A percentile compares a stretch with the other conserved stretches of the same genome.
These are phyloP conservation scores for Botia almorhae DNA, from an alignment of 2,797 vertebrate genomes.

Conservation along the genomic window DNA sequence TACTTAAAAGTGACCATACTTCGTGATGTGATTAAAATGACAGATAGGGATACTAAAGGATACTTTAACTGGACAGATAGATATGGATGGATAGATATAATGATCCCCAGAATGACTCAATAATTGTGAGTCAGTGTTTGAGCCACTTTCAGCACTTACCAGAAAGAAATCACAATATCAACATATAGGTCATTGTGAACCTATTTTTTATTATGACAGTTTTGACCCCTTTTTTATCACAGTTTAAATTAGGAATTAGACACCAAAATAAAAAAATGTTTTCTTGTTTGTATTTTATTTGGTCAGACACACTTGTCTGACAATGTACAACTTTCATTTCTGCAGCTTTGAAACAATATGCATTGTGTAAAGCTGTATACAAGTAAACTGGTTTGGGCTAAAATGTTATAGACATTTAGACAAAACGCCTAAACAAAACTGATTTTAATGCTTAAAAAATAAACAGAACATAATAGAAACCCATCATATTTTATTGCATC, in stretches of 20 bases:
- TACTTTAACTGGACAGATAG: too few species aligned
- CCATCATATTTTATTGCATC: not conserved
- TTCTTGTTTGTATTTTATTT: not conserved
- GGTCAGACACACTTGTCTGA: too few species aligned
- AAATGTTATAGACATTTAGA: not conserved
- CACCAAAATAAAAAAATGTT: not conserved
- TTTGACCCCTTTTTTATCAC: not conserved
- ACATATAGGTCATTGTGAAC: not conserved
- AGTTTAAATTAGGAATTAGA: not conserved
- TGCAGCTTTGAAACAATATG: too few species aligned
- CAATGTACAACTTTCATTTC: too few species aligned
- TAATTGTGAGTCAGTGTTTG: not conserved
- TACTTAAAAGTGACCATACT: slow-evolving; percentile 1
- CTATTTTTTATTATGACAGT: not conserved
- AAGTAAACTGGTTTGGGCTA: not conserved
- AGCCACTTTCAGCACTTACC: not conserved
- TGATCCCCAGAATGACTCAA: not conserved
- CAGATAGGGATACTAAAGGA: too few species aligned
- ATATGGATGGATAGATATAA: too few species aligned
- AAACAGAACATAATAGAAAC: not conserved
- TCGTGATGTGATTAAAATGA: too few species aligned
- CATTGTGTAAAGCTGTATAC: too few species aligned
- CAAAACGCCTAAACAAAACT: not conserved
- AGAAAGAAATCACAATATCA: not conserved
- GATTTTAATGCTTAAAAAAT: not conserved